phyloP scores from a whole-genome alignment of 2,888 invertebrate species.

The Spatulosminthurus flaviceps region DNA sequence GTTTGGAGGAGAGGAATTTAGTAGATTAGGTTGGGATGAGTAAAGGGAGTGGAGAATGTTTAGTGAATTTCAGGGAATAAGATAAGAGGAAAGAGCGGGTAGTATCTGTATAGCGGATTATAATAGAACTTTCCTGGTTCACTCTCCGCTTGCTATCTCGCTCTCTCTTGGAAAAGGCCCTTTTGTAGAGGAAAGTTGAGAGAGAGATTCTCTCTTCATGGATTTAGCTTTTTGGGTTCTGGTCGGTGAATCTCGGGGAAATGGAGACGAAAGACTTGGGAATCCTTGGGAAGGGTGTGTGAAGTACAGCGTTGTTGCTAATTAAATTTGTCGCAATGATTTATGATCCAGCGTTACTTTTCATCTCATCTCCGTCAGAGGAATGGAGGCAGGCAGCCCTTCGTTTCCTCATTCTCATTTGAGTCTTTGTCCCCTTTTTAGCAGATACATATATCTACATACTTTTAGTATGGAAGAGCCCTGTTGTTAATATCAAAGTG shows the following conservation, averaged over 20 bases:
- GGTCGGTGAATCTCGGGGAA: conserved; percentile 18
- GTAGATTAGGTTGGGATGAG: too few species aligned
- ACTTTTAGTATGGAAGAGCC: too few species aligned
- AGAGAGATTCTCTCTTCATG: background rate
- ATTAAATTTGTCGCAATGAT: conserved; percentile 64
- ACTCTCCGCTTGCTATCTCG: background rate
- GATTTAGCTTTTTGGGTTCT: conserved; percentile 12
- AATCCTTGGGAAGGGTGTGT: conserved; percentile 47
- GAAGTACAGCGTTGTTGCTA: conserved; percentile 53
- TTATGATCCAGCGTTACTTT: conserved; percentile 60
- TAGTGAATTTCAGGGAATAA: conserved; percentile 38
- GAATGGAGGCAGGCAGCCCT: conserved; percentile 21
- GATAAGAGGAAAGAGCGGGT: conserved; percentile 31
- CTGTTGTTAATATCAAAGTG: too few species aligned
- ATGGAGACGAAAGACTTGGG: conserved; percentile 37
- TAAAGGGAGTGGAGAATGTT: conserved; percentile 18
- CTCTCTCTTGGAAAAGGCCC: background rate
- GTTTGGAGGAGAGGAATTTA: too few species aligned
- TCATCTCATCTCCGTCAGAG: conserved; percentile 54
- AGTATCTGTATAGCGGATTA: background rate
- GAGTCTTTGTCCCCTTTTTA: conserved; percentile 31
- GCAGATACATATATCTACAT: too few species aligned
- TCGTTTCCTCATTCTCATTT: conserved; percentile 41
- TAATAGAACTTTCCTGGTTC: conserved; percentile 25
- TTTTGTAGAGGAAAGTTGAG: too few species aligned